Conservation (phyloP, 1,140 invertebrate genomes). For the Hycleus cichorii region DNA sequence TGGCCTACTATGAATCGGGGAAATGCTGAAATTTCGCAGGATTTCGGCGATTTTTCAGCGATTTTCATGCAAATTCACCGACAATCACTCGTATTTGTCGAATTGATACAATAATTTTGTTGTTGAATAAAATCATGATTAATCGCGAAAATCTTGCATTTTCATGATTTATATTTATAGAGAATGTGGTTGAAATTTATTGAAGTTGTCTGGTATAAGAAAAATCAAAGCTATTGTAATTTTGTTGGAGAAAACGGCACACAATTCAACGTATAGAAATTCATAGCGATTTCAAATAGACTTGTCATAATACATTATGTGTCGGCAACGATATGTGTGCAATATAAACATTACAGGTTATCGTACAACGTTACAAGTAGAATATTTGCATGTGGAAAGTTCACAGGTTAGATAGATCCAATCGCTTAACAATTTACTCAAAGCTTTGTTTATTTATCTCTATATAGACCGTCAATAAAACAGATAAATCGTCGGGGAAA, state of each 20-base stretch:
- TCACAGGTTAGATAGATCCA: slow-evolving; percentile 27
- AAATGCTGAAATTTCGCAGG: too few species aligned
- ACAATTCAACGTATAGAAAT: too few species aligned
- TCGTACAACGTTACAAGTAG: slow-evolving; percentile 29
- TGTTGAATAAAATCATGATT: too few species aligned
- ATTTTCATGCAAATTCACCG: too few species aligned
- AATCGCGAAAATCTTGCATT: background rate
- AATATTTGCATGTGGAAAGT: slow-evolving; percentile 35
- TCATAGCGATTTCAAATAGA: slow-evolving; percentile 25
- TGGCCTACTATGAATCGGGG: background rate
- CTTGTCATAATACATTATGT: slow-evolving; percentile 34
- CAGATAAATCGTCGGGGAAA: background rate
- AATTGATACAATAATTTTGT: too few species aligned
- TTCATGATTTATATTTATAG: background rate
- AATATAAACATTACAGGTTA: slow-evolving; percentile 31
- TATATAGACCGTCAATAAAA: background rate
- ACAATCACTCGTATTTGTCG: too few species aligned
- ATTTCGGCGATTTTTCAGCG: too few species aligned
- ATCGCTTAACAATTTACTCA: background rate
- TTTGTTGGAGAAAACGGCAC: background rate
- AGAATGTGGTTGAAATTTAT: background rate
- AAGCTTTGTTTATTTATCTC: background rate
- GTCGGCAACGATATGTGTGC: slow-evolving; percentile 10
- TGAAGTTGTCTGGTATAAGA: background rate
- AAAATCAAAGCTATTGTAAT: background rate